Evolutionary conservation across 2,113 vertebrate species (phyloP).

Genomic region (Okapia johnstoni): DNA sequence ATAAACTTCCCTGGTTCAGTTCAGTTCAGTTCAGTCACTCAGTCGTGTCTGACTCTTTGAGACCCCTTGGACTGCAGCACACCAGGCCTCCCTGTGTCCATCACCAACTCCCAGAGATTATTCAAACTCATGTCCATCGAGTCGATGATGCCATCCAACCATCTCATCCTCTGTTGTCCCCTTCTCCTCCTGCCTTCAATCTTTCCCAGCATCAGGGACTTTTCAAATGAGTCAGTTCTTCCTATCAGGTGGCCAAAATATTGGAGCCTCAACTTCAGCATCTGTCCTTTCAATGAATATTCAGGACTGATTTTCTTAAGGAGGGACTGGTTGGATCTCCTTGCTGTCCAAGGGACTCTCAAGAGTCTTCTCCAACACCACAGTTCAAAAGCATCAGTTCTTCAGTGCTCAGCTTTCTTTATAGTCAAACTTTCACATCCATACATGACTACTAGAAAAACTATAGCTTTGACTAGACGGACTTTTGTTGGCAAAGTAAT

Average conservation of each 20-base stretch:
- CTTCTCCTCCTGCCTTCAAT: not conserved
- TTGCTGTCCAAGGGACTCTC: not conserved
- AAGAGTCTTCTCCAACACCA: not conserved
- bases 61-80: not conserved
- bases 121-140: not conserved
- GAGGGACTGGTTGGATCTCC: not conserved
- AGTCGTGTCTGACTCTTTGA: not conserved
- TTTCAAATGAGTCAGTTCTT: not conserved
- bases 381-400: not conserved
- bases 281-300: not conserved
- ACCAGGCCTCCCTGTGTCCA: not conserved
- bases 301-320: not conserved
- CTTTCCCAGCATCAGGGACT: not conserved
- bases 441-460: not conserved
- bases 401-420: not conserved
- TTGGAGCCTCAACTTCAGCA: not conserved
- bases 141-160: not conserved
- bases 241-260: not conserved
- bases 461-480: rapidly evolving
- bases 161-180: not conserved
- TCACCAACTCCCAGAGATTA: not conserved
- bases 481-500: not conserved
- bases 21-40: not conserved
- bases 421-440: not conserved
- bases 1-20: not conserved